Percentiles rank a stretch among this genome's conserved stretches.
Conservation (phyloP, 2,888 invertebrate genomes). For the Limnephilus auricula region DNA sequence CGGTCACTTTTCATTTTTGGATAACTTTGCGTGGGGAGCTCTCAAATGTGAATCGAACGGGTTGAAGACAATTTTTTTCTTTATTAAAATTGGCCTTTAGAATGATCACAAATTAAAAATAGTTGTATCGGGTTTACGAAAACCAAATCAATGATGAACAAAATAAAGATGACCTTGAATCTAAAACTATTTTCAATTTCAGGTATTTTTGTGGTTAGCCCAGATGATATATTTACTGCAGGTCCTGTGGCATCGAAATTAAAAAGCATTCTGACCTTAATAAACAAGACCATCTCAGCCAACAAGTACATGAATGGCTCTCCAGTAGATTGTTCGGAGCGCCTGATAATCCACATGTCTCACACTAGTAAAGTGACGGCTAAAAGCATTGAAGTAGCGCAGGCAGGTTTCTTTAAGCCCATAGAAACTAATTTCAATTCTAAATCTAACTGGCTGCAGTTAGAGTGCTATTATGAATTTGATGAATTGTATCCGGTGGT, state of each 20-base stretch:
- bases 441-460: conserved; percentile 84
- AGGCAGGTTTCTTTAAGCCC: conserved; percentile 77
- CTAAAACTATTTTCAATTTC: not conserved
- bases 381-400: conserved; percentile 80
- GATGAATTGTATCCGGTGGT: conserved; percentile 86
- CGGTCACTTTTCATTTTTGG: not conserved
- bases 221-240: conserved; percentile 81
- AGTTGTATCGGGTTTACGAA: not conserved
- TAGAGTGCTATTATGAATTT: conserved; percentile 87
- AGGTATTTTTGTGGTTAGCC: conserved; percentile 86
- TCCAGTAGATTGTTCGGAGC: conserved; percentile 77
- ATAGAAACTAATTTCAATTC: conserved; percentile 88
- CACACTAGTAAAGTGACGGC: conserved; percentile 79
- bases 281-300: conserved; percentile 77
- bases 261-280: conserved; percentile 77
- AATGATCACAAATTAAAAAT: not conserved
- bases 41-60: not conserved
- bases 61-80: not conserved
- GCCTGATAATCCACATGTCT: conserved; percentile 81
- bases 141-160: not conserved
- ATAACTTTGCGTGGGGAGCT: not conserved
- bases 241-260: conserved; percentile 78
- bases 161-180: not conserved
- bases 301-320: conserved; percentile 82
- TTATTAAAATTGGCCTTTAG: not conserved